phyloP scores from a whole-genome alignment of 2,113 vertebrate species.

The Campylomormyrus tamandua region DNA sequence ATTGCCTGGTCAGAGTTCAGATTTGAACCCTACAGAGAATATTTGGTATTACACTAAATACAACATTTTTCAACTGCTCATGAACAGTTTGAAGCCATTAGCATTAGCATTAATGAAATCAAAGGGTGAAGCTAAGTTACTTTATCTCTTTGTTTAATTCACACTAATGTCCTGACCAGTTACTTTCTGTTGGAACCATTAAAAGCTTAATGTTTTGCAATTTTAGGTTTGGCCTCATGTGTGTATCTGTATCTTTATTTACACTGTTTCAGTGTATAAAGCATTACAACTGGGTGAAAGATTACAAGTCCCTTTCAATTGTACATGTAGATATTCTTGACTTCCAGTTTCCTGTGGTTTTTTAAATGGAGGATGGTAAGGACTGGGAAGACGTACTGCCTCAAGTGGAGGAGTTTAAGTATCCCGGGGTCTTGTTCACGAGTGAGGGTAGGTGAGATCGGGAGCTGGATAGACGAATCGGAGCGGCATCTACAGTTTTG shows the following conservation, averaged over 20 bases:
- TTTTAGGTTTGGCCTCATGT: background rate
- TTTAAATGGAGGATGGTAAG: background rate
- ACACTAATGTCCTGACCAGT: background rate
- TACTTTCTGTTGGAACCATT: background rate
- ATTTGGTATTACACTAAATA: background rate
- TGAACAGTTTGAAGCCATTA: background rate
- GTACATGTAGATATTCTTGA: background rate
- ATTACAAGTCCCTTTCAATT: background rate
- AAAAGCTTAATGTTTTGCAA: background rate
- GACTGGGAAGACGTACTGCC: background rate
- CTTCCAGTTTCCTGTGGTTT: background rate
- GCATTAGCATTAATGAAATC: background rate
- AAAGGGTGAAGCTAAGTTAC: background rate
- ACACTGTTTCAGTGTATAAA: background rate
- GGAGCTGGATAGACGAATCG: too few relatives aligned
- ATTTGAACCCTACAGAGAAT: background rate
- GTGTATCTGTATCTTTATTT: background rate
- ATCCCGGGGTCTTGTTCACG: too few relatives aligned
- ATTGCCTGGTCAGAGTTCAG: background rate
- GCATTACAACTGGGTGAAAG: background rate
- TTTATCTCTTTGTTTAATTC: background rate
- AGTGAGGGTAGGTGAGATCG: too few relatives aligned
- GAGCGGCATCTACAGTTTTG: too few relatives aligned
- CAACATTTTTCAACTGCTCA: background rate
- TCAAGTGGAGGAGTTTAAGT: too few relatives aligned